These are phyloP conservation scores for Hipparchia semele DNA, from an alignment of 2,888 invertebrate species.

Conservation along the genomic window DNA sequence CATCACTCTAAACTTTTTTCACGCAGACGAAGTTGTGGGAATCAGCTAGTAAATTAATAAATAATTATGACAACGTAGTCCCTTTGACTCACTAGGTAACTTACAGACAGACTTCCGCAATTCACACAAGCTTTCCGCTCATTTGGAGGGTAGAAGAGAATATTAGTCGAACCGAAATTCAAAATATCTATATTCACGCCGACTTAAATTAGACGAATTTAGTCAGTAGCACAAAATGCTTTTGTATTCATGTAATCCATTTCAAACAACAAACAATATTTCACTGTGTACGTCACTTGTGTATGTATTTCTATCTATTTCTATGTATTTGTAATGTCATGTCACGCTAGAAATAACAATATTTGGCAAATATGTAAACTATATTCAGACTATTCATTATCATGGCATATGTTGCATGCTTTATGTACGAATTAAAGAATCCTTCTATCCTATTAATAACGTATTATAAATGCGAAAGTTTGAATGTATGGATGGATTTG, in stretches of 20 bases:
- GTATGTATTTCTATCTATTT: no score
- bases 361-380: neutral
- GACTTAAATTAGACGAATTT: neutral
- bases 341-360: slow-evolving; percentile 3
- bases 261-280: neutral
- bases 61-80: no score
- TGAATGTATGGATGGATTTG: no score
- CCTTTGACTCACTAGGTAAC: no score
- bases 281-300: neutral
- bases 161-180: no score
- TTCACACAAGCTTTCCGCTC: neutral
- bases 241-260: neutral
- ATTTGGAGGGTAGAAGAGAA: no score
- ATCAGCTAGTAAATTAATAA: no score
- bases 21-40: no score
- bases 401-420: neutral
- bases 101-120: no score
- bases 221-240: neutral
- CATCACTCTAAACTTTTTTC: no score
- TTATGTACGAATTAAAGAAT: neutral
- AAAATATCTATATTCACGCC: neutral
- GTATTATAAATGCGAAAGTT: no score
- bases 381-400: neutral
- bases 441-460: no score
- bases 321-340: neutral